Conservation (phyloP, 2,113 vertebrate species). For the Protobothrops mucrosquamatus region DNA sequence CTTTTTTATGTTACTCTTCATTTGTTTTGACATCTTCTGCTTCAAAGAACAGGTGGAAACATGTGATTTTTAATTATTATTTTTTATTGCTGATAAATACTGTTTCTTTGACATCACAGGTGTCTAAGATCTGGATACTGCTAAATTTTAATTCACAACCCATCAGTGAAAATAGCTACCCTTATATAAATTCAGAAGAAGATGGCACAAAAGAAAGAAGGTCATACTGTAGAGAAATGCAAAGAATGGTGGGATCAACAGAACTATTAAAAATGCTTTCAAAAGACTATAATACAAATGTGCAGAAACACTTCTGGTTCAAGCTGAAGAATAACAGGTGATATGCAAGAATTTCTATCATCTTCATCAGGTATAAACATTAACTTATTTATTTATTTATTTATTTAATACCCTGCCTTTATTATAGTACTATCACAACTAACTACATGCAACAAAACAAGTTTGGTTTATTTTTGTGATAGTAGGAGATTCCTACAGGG, state of each 20-base stretch:
- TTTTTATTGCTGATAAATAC: conserved; percentile 31
- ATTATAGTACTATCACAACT: neutral
- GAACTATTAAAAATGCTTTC: neutral
- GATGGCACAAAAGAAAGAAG: neutral
- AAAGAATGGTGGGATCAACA: neutral
- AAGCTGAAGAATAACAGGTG: neutral
- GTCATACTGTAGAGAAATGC: neutral
- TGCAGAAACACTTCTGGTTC: neutral
- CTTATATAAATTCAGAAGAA: neutral
- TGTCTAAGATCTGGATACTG: neutral
- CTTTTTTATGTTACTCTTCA: neutral
- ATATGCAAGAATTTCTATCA: neutral
- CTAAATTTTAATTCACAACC: neutral
- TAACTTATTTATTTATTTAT: neutral
- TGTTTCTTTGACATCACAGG: conserved; percentile 25
- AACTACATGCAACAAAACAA: neutral
- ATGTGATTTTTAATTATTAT: neutral
- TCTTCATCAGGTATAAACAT: neutral
- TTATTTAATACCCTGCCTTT: neutral
- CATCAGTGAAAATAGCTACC: conserved; percentile 7
- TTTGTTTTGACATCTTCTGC: conserved; percentile 17
- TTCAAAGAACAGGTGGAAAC: conserved; percentile 24
- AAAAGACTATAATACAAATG: neutral
- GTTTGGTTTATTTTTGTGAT: neutral
- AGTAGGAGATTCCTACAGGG: neutral